Evolutionary conservation across 2,888 invertebrate genomes (phyloP).

Genomic region (Acheta domesticus): DNA sequence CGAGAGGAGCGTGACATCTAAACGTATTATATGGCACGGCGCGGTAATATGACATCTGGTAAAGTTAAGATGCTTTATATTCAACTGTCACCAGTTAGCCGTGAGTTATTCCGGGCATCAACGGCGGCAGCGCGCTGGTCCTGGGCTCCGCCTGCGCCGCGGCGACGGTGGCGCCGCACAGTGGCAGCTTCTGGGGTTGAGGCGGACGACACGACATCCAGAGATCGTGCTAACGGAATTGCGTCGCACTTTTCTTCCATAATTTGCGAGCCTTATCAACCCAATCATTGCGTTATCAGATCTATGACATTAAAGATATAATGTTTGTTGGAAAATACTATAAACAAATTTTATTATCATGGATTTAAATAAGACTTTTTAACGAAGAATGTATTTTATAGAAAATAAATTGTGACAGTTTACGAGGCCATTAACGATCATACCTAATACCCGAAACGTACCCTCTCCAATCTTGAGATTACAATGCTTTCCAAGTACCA

Average conservation of each 20-base stretch:
- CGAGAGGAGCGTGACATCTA: conserved; percentile 18
- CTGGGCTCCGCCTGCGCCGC: not conserved
- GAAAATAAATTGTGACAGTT: too few species aligned
- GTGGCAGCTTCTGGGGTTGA: not conserved
- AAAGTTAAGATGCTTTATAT: conserved; percentile 18
- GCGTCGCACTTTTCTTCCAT: not conserved
- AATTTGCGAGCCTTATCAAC: too few species aligned
- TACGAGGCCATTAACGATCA: too few species aligned
- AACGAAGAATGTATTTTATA: too few species aligned
- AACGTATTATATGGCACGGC: conserved; percentile 18
- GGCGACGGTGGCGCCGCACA: not conserved
- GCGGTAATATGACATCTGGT: conserved; percentile 18
- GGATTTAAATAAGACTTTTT: too few species aligned
- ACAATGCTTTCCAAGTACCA: too few species aligned
- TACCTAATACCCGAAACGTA: too few species aligned
- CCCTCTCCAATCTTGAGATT: too few species aligned
- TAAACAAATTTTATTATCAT: too few species aligned
- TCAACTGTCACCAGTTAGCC: conserved; percentile 12
- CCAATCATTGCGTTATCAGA: too few species aligned
- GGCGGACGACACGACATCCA: not conserved
- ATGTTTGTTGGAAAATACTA: too few species aligned
- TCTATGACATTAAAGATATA: too few species aligned
- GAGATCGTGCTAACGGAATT: not conserved
- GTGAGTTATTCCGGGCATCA: conserved; percentile 3
- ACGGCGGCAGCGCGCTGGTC: not conserved